Percentiles rank a stretch among this genome's conserved stretches.
Conservation (phyloP, 2,888 invertebrate species). For the Stenichneumon culpator region DNA sequence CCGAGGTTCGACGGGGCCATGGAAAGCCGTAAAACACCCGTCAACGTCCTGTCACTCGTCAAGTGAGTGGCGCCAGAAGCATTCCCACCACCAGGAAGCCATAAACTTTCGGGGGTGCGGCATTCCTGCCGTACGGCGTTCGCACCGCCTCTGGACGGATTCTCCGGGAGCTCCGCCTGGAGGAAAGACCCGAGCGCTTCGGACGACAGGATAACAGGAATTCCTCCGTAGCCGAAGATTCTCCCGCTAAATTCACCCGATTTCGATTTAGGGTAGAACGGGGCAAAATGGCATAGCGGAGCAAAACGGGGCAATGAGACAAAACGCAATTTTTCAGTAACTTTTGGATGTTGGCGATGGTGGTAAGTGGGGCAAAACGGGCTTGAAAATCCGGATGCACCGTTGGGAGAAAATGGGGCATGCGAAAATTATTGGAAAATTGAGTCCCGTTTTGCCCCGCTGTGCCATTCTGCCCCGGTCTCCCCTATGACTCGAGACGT, state of each 20-base stretch:
- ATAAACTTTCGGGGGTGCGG: conserved; percentile 74
- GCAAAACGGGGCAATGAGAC: too few species aligned
- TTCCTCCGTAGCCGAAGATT: background rate
- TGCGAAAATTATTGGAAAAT: too few species aligned
- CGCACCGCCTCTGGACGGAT: conserved; percentile 20
- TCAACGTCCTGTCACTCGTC: conserved; percentile 77
- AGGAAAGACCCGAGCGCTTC: conserved; percentile 60
- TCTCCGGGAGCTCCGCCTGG: conserved; percentile 42
- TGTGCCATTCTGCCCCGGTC: too few species aligned
- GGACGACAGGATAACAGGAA: conserved; percentile 75
- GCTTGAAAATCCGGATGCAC: too few species aligned
- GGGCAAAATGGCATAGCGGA: too few species aligned
- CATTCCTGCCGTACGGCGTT: background rate
- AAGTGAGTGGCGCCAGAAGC: conserved; percentile 82
- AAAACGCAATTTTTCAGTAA: too few species aligned
- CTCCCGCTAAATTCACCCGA: background rate
- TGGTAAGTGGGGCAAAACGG: too few species aligned
- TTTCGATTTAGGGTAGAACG: too few species aligned
- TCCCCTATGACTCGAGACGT: background rate
- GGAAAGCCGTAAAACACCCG: conserved; percentile 31
- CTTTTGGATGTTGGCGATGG: too few species aligned
- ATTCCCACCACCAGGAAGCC: conserved; percentile 81
- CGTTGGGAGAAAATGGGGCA: too few species aligned
- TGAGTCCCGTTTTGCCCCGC: too few species aligned
- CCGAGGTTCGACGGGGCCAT: background rate